A percentile compares a stretch with the other conserved stretches of the same genome.
Evolutionary conservation across 2,797 vertebrate genomes (phyloP).

Genomic region (Cuculus canorus): DNA sequence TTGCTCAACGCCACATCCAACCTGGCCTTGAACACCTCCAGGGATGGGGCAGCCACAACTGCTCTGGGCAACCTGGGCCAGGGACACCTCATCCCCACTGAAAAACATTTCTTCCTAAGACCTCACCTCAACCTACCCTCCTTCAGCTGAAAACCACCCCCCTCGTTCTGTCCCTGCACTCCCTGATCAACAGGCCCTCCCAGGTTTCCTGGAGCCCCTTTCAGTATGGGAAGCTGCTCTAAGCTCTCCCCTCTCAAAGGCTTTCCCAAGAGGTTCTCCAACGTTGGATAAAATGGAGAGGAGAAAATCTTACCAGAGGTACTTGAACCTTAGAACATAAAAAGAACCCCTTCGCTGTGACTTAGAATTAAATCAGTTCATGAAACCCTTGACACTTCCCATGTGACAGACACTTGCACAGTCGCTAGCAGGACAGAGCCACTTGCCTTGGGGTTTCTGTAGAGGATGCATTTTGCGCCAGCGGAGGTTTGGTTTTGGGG

Average conservation of each 20-base stretch:
- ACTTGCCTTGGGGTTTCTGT: constrained; percentile 88
- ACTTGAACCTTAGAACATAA: background rate
- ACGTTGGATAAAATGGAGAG: background rate
- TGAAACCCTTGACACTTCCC: background rate
- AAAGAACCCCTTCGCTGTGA: background rate
- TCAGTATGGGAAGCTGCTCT: too few species aligned
- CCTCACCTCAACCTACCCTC: too few species aligned
- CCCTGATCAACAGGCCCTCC: too few species aligned
- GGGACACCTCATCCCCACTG: too few species aligned
- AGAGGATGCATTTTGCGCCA: constrained; percentile 75
- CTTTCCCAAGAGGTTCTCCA: background rate
- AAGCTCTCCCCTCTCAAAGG: background rate
- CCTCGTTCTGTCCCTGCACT: too few species aligned
- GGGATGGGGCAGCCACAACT: too few species aligned
- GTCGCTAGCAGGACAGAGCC: background rate
- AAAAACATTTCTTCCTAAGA: too few species aligned
- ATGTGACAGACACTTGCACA: fast-evolving
- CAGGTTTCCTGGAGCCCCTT: too few species aligned
- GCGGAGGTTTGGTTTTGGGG: constrained; percentile 73
- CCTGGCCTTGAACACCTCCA: too few species aligned
- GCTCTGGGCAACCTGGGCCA: too few species aligned
- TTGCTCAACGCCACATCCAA: too few species aligned
- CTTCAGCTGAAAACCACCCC: too few species aligned
- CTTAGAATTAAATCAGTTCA: background rate
- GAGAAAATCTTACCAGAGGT: background rate